phyloP scores from a whole-genome alignment of 2,888 invertebrate genomes.

The Rhodophaea formosa region DNA sequence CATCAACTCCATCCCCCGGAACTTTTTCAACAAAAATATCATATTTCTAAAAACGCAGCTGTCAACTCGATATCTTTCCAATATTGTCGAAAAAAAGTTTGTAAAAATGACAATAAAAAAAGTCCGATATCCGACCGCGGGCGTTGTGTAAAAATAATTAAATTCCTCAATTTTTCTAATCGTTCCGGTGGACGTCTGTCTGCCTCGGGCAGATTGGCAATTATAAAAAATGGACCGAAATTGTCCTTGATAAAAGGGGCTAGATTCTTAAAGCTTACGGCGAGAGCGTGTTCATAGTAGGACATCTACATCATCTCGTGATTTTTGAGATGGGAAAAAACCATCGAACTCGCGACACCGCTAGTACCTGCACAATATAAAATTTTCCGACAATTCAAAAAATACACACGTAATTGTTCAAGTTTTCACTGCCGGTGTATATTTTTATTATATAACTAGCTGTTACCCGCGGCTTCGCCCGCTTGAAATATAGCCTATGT shows the following conservation, averaged over 20 bases:
- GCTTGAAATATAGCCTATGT: too few species aligned
- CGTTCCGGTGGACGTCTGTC: constrained; percentile 36
- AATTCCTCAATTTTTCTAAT: constrained; percentile 47
- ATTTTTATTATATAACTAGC: too few species aligned
- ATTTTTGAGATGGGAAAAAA: too few species aligned
- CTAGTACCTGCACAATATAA: too few species aligned
- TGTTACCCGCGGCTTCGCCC: too few species aligned
- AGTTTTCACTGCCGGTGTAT: too few species aligned
- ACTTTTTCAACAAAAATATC: neutral
- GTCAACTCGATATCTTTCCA: neutral
- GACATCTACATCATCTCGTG: constrained; percentile 20
- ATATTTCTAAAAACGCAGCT: neutral
- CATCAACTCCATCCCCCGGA: neutral
- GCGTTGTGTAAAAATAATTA: constrained; percentile 41
- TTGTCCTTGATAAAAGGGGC: constrained; percentile 43
- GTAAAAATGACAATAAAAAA: constrained; percentile 14
- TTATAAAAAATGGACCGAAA: constrained; percentile 59
- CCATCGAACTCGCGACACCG: too few species aligned
- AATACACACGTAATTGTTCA: too few species aligned
- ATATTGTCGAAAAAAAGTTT: neutral
- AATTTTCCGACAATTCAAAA: too few species aligned
- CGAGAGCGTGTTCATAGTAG: constrained; percentile 29
- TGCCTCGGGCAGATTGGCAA: constrained; percentile 57
- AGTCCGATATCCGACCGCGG: constrained; percentile 20
- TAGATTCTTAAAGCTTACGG: constrained; percentile 22